These are phyloP conservation scores for Ophraella communa DNA, from an alignment of 2,888 invertebrate species.

Conservation along the genomic window DNA sequence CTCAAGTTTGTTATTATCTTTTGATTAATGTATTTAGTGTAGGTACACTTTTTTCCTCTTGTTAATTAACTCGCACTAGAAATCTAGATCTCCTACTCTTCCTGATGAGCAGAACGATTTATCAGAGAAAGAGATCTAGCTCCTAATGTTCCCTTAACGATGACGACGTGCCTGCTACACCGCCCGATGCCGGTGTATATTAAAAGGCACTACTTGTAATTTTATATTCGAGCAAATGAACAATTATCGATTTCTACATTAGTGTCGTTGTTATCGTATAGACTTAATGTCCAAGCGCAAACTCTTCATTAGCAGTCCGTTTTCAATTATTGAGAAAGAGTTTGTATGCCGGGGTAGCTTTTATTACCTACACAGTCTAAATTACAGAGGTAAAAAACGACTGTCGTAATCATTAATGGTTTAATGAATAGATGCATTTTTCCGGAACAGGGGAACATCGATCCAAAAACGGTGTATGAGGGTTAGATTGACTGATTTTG, in stretches of 20 bases:
- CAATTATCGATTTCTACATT: slow-evolving; percentile 61
- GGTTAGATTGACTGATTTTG: no score
- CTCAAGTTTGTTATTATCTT: no score
- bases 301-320: slow-evolving; percentile 56
- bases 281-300: slow-evolving; percentile 49
- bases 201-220: slow-evolving; percentile 54
- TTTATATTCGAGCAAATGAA: slow-evolving; percentile 57
- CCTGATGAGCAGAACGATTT: slow-evolving; percentile 24
- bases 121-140: slow-evolving; percentile 37
- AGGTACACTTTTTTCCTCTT: background rate
- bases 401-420: slow-evolving; percentile 17
- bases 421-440: slow-evolving; percentile 38
- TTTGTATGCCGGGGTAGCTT: slow-evolving; percentile 46
- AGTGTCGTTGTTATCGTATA: slow-evolving; percentile 55
- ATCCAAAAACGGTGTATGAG: background rate
- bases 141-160: slow-evolving; percentile 51
- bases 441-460: slow-evolving; percentile 25
- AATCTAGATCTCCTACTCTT: slow-evolving; percentile 16
- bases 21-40: no score
- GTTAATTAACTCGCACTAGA: background rate
- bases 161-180: slow-evolving; percentile 34
- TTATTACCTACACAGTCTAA: slow-evolving; percentile 47
- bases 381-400: slow-evolving; percentile 6
- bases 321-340: slow-evolving; percentile 53
- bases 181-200: no score